A percentile compares a stretch with the other conserved stretches of the same genome.
phyloP scores from a whole-genome alignment of 2,113 vertebrate species.

The Pristiophorus japonicus region DNA sequence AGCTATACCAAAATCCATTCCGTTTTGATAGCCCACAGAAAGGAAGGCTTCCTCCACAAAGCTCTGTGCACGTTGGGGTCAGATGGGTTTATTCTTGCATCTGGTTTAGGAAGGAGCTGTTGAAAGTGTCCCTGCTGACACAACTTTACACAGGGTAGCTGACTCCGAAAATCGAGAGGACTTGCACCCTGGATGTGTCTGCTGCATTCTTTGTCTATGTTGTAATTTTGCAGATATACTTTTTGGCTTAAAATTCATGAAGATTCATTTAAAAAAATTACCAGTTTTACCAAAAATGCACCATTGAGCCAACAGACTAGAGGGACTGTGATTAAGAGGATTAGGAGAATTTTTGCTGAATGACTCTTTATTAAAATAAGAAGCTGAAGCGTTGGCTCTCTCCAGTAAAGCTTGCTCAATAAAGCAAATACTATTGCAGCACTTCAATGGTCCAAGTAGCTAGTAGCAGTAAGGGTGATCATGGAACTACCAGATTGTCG shows the following conservation, averaged over 20 bases:
- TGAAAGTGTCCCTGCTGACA: not conserved
- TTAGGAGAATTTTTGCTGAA: conserved; percentile 31
- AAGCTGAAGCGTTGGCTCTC: conserved; percentile 7
- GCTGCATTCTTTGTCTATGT: not conserved
- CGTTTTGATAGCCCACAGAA: not conserved
- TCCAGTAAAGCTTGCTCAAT: not conserved
- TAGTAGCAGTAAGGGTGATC: no score
- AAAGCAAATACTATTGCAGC: not conserved
- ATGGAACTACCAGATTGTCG: no score
- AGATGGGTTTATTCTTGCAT: no score
- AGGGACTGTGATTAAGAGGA: conserved; percentile 11
- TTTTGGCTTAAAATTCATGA: not conserved
- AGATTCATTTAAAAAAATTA: not conserved
- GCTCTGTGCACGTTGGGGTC: not conserved
- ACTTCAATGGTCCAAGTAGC: no score
- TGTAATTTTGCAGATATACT: conserved; percentile 13
- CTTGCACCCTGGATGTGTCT: not conserved
- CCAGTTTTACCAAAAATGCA: conserved; percentile 5
- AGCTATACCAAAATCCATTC: no score
- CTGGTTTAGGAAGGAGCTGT: not conserved
- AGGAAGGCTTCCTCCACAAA: not conserved
- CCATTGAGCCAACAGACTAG: not conserved
- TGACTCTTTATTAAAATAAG: conserved; percentile 19
- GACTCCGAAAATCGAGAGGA: not conserved
- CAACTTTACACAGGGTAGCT: not conserved